Conservation (phyloP, 2,888 invertebrate genomes). For the Gymnocheta viridis region DNA sequence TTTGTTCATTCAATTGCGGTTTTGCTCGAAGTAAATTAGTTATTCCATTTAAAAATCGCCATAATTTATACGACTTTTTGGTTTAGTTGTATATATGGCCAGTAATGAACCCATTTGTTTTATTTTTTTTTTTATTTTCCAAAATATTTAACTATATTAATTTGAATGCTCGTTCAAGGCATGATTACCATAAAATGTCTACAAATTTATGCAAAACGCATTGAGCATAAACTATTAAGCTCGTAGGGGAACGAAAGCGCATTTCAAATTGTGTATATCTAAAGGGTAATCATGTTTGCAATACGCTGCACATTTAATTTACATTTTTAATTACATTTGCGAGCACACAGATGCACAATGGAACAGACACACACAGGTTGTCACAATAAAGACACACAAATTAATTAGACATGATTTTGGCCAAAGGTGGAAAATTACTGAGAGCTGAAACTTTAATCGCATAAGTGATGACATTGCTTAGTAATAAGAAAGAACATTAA, state of each 20-base stretch:
- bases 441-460: not conserved
- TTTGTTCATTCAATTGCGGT: not conserved
- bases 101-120: conserved; percentile 60
- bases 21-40: not conserved
- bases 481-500: conserved; percentile 13
- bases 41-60: conserved; percentile 45
- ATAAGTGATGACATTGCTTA: conserved; percentile 48
- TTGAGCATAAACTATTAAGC: conserved; percentile 63
- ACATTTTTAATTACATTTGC: conserved; percentile 61
- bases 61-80: conserved; percentile 54
- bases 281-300: conserved; percentile 25
- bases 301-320: conserved; percentile 59
- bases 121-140: not conserved
- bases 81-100: conserved; percentile 30
- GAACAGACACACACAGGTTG: not conserved
- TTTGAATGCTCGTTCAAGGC: not conserved
- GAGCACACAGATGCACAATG: not conserved
- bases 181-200: conserved; percentile 38
- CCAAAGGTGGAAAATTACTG: conserved; percentile 29
- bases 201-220: conserved; percentile 64
- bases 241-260: not conserved
- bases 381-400: conserved; percentile 27
- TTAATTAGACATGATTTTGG: conserved; percentile 28
- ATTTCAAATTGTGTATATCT: conserved; percentile 14
- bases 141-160: conserved; percentile 4